Evolutionary conservation across 2,797 vertebrate species (phyloP).

Genomic region (Podargus strigoides): DNA sequence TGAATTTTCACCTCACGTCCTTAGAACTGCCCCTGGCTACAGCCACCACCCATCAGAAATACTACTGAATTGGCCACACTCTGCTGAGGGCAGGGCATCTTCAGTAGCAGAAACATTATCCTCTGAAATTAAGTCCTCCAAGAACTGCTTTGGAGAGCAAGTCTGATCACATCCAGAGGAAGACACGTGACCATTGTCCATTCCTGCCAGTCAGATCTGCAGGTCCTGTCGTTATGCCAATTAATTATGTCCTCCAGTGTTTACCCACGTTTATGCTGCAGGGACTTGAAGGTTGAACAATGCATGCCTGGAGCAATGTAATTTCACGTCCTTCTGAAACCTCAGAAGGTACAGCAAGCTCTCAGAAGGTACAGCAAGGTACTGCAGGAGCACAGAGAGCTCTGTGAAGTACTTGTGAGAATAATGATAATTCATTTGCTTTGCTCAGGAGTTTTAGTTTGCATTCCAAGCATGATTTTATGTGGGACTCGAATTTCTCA

Average conservation of each 20-base stretch:
- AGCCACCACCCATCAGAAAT: not conserved
- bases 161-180: not conserved
- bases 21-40: not conserved
- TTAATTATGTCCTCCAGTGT: not conserved
- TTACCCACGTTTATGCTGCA: not conserved
- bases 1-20: not conserved
- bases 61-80: accelerated
- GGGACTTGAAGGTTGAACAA: not conserved
- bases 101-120: not conserved
- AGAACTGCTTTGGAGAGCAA: not conserved
- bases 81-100: not conserved
- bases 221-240: not conserved
- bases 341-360: not conserved
- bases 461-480: not conserved
- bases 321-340: not conserved
- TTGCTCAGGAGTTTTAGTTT: not conserved
- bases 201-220: not conserved
- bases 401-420: not conserved
- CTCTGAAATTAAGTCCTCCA: not conserved
- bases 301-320: not conserved
- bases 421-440: not conserved
- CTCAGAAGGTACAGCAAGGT: not conserved
- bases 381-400: not conserved
- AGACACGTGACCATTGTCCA: not conserved
- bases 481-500: not conserved